These are phyloP conservation scores for Clarias fuscus DNA, from an alignment of 2,797 vertebrate species.

Conservation along the genomic window DNA sequence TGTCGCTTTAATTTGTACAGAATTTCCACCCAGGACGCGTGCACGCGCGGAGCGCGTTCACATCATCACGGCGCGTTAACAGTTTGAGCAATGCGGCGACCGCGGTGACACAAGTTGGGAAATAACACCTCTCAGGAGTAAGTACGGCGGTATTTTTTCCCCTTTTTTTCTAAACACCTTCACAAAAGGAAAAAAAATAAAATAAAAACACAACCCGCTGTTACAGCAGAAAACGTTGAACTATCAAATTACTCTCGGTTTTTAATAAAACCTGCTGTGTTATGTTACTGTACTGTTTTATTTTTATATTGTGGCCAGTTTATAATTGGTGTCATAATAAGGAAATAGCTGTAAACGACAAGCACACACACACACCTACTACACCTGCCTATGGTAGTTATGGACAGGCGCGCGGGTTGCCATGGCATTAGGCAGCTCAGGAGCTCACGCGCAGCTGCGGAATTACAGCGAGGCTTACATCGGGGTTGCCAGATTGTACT, in stretches of 20 bases:
- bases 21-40: not conserved
- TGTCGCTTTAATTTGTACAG: not conserved
- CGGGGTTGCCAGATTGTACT: not conserved
- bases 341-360: not conserved
- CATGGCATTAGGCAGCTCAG: conserved; percentile 44
- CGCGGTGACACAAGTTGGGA: conserved; percentile 8
- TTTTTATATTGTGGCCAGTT: not conserved
- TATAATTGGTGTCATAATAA: not conserved
- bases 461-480: not conserved
- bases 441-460: conserved; percentile 31
- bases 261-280: not conserved
- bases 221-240: not conserved
- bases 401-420: conserved; percentile 38
- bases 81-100: conserved; percentile 44
- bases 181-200: no score
- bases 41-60: not conserved
- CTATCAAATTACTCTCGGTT: not conserved
- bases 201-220: no score
- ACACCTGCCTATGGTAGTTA: conserved; percentile 41
- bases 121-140: conserved; percentile 22
- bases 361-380: not conserved
- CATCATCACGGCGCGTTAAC: conserved; percentile 14
- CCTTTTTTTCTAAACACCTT: not conserved
- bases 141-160: not conserved
- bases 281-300: not conserved